Percentiles rank a stretch among this genome's conserved stretches.
Evolutionary conservation across 2,113 vertebrate species (phyloP).

Genomic region (Pachypanchax playfairii): DNA sequence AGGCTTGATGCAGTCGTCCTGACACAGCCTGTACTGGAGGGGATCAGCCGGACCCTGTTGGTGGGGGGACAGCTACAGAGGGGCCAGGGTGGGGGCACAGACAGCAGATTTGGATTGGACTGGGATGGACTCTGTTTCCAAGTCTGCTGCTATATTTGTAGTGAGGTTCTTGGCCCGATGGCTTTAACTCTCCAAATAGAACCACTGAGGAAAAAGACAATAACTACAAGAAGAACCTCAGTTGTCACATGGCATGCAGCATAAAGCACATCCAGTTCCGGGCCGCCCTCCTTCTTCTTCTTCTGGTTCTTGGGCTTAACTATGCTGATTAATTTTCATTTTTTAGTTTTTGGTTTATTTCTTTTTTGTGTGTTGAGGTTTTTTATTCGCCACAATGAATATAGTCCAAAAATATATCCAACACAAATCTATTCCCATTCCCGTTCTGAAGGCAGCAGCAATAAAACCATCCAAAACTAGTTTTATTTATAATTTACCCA

Average conservation of each 20-base stretch:
- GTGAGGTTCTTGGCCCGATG: slow-evolving; percentile 22
- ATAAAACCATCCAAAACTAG: slow-evolving; percentile 59
- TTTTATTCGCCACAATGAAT: slow-evolving; percentile 22
- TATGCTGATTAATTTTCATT: slow-evolving; percentile 23
- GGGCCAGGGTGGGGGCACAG: too few species aligned
- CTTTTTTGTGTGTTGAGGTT: slow-evolving; percentile 9
- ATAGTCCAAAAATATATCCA: slow-evolving; percentile 6
- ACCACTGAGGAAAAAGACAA: slow-evolving; percentile 31
- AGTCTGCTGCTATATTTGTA: slow-evolving; percentile 42
- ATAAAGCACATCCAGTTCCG: slow-evolving; percentile 62
- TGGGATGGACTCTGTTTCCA: slow-evolving; percentile 30
- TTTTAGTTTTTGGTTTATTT: slow-evolving; percentile 41
- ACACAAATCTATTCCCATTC: slow-evolving; percentile 28
- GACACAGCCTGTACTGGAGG: slow-evolving; percentile 72
- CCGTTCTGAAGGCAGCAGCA: slow-evolving; percentile 64
- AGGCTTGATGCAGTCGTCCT: slow-evolving; percentile 97
- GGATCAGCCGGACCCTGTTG: slow-evolving; percentile 26
- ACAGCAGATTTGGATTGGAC: slow-evolving; percentile 36
- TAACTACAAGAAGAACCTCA: slow-evolving; percentile 36
- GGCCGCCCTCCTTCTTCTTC: slow-evolving; percentile 37
- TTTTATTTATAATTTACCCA: slow-evolving; percentile 35
- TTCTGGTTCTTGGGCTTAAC: slow-evolving; percentile 16
- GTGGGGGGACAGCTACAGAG: slow-evolving; percentile 18
- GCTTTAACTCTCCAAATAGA: slow-evolving; percentile 16
- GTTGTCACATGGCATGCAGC: slow-evolving; percentile 54